Evolutionary conservation across 2,113 vertebrate genomes (phyloP), one percentile per base, ranked within the genome.

Genomic region (Oostethus manadensis): DNA sequence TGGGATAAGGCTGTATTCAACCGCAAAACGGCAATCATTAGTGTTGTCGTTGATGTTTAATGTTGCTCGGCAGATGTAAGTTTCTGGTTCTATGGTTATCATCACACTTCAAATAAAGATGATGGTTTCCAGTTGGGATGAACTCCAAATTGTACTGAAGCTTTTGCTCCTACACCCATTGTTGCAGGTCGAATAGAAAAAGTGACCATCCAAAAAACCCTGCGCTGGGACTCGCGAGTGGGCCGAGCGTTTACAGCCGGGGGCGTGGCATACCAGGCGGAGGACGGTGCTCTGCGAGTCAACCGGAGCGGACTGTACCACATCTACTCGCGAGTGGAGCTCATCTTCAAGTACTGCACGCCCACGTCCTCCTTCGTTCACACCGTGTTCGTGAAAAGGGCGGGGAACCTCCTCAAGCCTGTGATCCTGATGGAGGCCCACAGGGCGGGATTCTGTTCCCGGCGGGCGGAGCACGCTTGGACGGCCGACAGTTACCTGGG

Each of bases 261-360:
- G 3, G 57, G 90, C 17, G 85, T 90, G 58, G 7, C 15, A 0
- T 95, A 97, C 71, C 78, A 7, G 0, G 1, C 6, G 7, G 51
- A 78, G 14, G 60, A 92, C 0, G 89, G 89, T 0, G 81, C 87
- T 7, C 87, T 97, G 0, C 60, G 89, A 50, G 81, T 96, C 77
- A 93, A 89, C 0, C 82, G 92, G 62, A 87, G 87, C 0, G 94
- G 94, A 17, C 66, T 91, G 0, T 94, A 94, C 83, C 92, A 94
- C 0, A 74, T 96, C 9, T 96, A 96, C 81, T 92, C 93, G 16
- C 91, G 90, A 0, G 85, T 97, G 18, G 88, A 93, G 71, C 79
- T 96, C 70, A 81, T 89, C 1, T 78, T 90, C 11, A 80, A 51
- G 0, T 0, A 11, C 16, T 97, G 94, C 8, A 51, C 44, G n/a